Conservation (phyloP, 2,888 invertebrate species). For the Schizotus pectinicornis region DNA sequence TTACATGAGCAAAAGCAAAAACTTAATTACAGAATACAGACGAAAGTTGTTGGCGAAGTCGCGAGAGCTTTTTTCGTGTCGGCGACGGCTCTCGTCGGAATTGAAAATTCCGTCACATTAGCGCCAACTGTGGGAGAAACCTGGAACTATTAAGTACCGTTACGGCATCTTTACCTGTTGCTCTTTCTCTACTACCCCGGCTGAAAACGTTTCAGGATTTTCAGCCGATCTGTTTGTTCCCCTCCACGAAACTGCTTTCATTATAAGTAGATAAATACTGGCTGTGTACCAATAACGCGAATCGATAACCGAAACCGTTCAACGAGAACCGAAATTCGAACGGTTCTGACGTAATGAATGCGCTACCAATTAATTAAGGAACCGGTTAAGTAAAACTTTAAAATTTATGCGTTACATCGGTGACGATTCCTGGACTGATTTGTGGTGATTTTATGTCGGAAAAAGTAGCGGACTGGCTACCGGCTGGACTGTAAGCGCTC, state of each 20-base stretch:
- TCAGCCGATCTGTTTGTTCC: not conserved
- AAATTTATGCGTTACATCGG: too few species aligned
- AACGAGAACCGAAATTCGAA: too few species aligned
- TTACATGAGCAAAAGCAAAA: conserved; percentile 12
- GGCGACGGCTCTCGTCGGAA: not conserved
- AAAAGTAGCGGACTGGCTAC: not conserved
- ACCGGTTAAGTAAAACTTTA: too few species aligned
- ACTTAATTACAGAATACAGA: conserved; percentile 1
- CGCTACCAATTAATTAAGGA: not conserved
- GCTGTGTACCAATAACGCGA: conserved; percentile 28
- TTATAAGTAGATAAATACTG: conserved; percentile 14
- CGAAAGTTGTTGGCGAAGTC: not conserved
- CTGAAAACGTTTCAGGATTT: conserved; percentile 35
- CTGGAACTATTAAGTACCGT: conserved; percentile 48
- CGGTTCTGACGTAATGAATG: not conserved
- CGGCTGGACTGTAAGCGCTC: conserved; percentile 16
- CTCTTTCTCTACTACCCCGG: conserved; percentile 38
- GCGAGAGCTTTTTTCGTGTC: not conserved
- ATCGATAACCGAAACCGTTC: not conserved
- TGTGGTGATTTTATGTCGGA: conserved; percentile 13
- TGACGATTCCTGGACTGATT: not conserved
- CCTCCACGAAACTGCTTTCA: conserved; percentile 9
- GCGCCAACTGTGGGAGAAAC: conserved; percentile 55
- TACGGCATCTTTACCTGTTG: conserved; percentile 53
- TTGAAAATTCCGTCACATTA: conserved; percentile 42